Evolutionary conservation across 1,140 invertebrate species (phyloP).

Genomic region (Caenorhabditis latens): DNA sequence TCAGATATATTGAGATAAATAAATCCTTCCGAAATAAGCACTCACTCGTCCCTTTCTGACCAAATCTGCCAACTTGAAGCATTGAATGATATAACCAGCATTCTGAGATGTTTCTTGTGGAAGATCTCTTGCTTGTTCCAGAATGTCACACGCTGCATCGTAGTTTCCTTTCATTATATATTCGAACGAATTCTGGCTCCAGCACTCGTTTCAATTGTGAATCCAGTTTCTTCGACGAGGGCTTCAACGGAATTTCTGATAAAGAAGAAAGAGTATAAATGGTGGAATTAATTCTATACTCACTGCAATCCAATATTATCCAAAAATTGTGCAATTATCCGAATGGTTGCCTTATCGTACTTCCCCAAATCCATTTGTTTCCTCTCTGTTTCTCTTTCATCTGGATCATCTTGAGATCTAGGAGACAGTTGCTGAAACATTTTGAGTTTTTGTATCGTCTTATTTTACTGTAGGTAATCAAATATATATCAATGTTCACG

Average conservation of each 20-base stretch:
- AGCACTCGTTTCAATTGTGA: constrained; percentile 20
- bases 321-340: constrained; percentile 38
- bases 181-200: constrained; percentile 10
- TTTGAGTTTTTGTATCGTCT: not conserved
- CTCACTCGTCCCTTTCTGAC: constrained; percentile 29
- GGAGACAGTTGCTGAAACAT: constrained; percentile 31
- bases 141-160: not conserved
- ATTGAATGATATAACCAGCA: not conserved
- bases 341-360: constrained; percentile 26
- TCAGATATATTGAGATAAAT: not conserved
- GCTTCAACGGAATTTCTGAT: constrained; percentile 38
- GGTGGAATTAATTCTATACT: not conserved
- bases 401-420: constrained; percentile 16
- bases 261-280: not conserved
- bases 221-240: constrained; percentile 15
- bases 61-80: constrained; percentile 31
- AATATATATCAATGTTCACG: not conserved
- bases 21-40: not conserved
- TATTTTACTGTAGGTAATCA: not conserved
- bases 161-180: constrained; percentile 37
- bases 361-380: not conserved
- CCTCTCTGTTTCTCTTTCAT: not conserved
- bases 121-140: not conserved
- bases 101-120: not conserved
- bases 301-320: constrained; percentile 36